Evolutionary conservation across 2,888 invertebrate genomes (phyloP), one percentile per base, ranked within the genome.

Genomic region (Psylliodes chrysocephalus): DNA sequence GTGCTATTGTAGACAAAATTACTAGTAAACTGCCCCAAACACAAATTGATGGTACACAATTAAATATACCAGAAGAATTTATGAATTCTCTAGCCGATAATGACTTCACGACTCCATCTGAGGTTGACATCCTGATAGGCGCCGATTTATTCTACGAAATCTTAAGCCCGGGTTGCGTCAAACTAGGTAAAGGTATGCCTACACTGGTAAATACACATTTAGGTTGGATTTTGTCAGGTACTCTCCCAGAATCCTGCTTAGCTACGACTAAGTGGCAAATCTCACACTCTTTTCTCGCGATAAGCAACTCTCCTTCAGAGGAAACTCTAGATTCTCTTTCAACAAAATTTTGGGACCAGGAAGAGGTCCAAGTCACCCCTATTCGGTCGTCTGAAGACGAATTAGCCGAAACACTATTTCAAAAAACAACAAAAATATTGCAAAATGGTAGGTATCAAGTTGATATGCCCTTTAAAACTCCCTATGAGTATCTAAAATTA

Each of bases 201-300:
- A 56, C 19, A 30, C 15, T 65, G n/a, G 10, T 63, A 22, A 65
- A 67, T 18, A 63, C 63, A 3, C 52, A 63, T 14, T 28, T 67
- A 18, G 68, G 68, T n/a, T 64, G 64, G 64, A 49, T 66, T 22
- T 14, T 68, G 8, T 51, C 49, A 7, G 68, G 64, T 25, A 40
- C 25, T 6, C 12, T 66, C 17, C 38, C 59, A 6, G 12, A 19
- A 22, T 10, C 18, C 1, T 53, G 28, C 30, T 2, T 54, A 10
- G n/a, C 33, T 10, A 33, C 10, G n/a, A 53, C 15, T 28, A n/a
- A n/a, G n/a, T n/a, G n/a, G n/a, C n/a, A n/a, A n/a, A n/a, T n/a
- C n/a, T 0, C 8, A 35, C n/a, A 17, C n/a, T 19, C 30, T 19
- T 33, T 19, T 22, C 44, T 15, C 6, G 19, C n/a, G n/a, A n/a